A percentile compares a stretch with the other conserved stretches of the same genome.
These are phyloP conservation scores for Coreius guichenoti DNA, from an alignment of 2,797 vertebrate species.

Conservation along the genomic window DNA sequence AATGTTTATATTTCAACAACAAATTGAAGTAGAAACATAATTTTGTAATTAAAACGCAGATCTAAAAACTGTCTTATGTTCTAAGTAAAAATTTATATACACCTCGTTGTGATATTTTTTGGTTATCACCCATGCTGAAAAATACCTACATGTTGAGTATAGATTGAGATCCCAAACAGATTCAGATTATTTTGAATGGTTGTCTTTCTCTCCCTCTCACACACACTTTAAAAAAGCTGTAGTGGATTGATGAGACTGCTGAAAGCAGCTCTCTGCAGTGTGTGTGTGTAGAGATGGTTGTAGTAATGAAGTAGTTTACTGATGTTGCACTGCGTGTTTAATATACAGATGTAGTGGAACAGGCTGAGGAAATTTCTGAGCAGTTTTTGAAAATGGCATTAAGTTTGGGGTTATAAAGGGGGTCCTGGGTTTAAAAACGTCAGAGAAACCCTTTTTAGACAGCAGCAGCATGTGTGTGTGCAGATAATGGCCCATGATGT, in stretches of 20 bases:
- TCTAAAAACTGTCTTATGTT: not conserved
- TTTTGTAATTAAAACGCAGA: not conserved
- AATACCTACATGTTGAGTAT: not conserved
- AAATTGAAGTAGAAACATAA: no score
- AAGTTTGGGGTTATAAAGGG: not conserved
- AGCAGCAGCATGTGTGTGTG: not conserved
- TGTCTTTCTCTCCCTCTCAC: not conserved
- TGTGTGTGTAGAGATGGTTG: conserved; percentile 60
- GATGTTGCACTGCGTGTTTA: not conserved
- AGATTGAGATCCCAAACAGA: not conserved
- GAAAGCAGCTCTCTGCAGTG: conserved; percentile 8
- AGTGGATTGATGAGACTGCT: conserved; percentile 28
- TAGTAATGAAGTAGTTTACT: conserved; percentile 46
- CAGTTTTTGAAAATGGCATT: not conserved
- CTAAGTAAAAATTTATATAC: not conserved
- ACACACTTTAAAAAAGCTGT: not conserved
- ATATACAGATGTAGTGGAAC: not conserved
- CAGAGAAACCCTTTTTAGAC: not conserved
- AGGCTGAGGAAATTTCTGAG: not conserved
- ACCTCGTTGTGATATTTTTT: not conserved
- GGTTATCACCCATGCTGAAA: not conserved
- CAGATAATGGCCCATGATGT: conserved; percentile 24
- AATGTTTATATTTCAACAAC: not conserved
- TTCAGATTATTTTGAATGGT: conserved; percentile 2
- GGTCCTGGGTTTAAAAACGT: not conserved